phyloP scores from a whole-genome alignment of 2,797 vertebrate genomes.

The Centroberyx gerrardi region DNA sequence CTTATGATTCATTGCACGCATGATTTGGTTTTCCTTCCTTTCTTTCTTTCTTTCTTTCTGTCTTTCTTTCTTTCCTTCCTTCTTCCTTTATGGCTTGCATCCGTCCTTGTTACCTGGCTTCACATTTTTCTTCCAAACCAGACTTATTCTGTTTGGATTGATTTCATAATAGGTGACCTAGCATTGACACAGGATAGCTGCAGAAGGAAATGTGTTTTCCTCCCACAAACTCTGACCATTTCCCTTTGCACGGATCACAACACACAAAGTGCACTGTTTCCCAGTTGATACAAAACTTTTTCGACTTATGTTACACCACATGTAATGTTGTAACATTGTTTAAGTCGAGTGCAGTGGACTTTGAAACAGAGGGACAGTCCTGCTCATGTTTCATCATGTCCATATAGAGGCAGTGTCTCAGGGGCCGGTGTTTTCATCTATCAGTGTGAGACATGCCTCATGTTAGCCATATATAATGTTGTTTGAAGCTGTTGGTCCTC shows the following conservation, averaged over 20 bases:
- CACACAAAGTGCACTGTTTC: constrained; percentile 32
- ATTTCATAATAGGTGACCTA: constrained; percentile 57
- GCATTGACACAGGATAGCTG: constrained; percentile 25
- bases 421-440: constrained; percentile 75
- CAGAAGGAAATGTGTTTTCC: constrained; percentile 51
- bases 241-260: constrained; percentile 44
- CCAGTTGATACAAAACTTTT: constrained; percentile 42
- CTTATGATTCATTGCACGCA: constrained; percentile 44
- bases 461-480: constrained; percentile 79
- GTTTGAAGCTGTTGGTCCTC: constrained; percentile 81
- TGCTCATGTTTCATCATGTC: constrained; percentile 65
- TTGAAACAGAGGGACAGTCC: constrained; percentile 57
- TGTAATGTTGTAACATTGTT: constrained; percentile 49
- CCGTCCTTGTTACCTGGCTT: constrained; percentile 44
- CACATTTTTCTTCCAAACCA: constrained; percentile 40
- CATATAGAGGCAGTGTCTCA: constrained; percentile 68
- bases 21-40: constrained; percentile 28
- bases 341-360: constrained; percentile 51
- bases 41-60: neutral
- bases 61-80: constrained; percentile 10
- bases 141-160: constrained; percentile 48
- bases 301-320: constrained; percentile 24
- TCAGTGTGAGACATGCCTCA: constrained; percentile 78
- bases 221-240: constrained; percentile 27
- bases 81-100: constrained; percentile 18